These are phyloP conservation scores for Rhynchophorus ferrugineus DNA, from an alignment of 1,140 invertebrate species.

Conservation along the genomic window DNA sequence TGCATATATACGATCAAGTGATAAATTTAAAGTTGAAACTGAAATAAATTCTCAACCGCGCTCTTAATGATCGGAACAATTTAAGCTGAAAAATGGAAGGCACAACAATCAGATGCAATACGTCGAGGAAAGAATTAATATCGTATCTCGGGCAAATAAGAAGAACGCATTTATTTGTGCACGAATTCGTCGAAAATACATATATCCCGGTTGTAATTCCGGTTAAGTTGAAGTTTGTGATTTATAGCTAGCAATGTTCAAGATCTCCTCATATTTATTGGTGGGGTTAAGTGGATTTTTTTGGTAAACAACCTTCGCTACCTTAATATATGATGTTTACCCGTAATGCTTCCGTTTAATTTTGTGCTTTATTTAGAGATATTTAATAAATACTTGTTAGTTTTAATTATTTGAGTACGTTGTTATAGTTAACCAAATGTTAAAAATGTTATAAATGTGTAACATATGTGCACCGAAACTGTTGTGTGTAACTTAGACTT, in stretches of 20 bases:
- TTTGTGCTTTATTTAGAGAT: too few relatives aligned
- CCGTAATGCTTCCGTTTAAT: too few relatives aligned
- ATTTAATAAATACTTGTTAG: too few relatives aligned
- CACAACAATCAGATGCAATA: slow-evolving; percentile 18
- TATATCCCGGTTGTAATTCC: slow-evolving; percentile 16
- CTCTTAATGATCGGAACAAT: background rate
- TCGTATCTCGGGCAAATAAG: slow-evolving; percentile 16
- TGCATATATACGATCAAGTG: too few relatives aligned
- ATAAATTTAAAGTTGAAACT: background rate
- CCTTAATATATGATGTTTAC: slow-evolving; percentile 9
- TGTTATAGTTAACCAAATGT: too few relatives aligned
- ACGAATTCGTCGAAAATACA: slow-evolving; percentile 16
- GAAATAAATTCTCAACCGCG: background rate
- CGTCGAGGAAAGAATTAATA: slow-evolving; percentile 18
- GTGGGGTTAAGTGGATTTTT: slow-evolving; percentile 19
- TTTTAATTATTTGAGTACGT: too few relatives aligned
- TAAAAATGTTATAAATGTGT: too few relatives aligned
- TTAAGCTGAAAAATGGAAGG: slow-evolving; percentile 12
- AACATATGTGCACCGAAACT: too few relatives aligned
- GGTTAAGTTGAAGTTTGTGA: slow-evolving; percentile 19
- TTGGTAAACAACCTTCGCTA: slow-evolving; percentile 17
- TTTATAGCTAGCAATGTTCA: slow-evolving; percentile 18
- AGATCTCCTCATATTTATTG: slow-evolving; percentile 20
- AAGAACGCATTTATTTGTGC: slow-evolving; percentile 9
- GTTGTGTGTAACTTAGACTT: too few relatives aligned